Percentiles rank a stretch among this genome's conserved stretches.
phyloP scores from a whole-genome alignment of 1,140 invertebrate species.

The Theocolax elegans region DNA sequence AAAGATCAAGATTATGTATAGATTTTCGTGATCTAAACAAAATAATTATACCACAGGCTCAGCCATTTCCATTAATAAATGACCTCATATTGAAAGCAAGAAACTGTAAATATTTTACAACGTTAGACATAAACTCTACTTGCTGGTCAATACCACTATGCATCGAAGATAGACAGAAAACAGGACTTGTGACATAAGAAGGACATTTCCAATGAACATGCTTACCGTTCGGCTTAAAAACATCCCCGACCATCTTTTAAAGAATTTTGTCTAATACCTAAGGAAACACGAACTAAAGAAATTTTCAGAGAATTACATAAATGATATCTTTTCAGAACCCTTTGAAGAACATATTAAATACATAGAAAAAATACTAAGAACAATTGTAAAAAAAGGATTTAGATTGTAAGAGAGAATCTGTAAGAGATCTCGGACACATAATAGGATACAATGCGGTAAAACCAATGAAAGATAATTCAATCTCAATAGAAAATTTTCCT shows the following conservation, averaged over 20 bases:
- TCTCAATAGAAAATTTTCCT: slow-evolving; percentile 31
- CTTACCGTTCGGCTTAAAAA: no score
- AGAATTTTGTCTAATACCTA: slow-evolving; percentile 32
- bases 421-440: slow-evolving; percentile 44
- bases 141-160: slow-evolving; percentile 57
- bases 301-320: slow-evolving; percentile 12
- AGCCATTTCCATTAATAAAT: slow-evolving; percentile 21
- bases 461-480: slow-evolving; percentile 39
- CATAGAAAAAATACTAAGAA: slow-evolving; percentile 9
- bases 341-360: no score
- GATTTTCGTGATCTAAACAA: no score
- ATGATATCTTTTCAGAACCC: not conserved
- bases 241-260: slow-evolving; percentile 32
- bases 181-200: no score
- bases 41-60: not conserved
- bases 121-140: slow-evolving; percentile 54
- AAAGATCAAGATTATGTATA: no score
- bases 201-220: no score
- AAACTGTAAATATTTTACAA: not conserved
- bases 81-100: slow-evolving; percentile 16
- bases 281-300: not conserved
- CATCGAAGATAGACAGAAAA: no score
- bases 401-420: slow-evolving; percentile 27
- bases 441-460: slow-evolving; percentile 39
- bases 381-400: slow-evolving; percentile 13